Base-by-base conservation (phyloP, 2,888 invertebrate genomes). In the Macrophya annulata region DNA sequence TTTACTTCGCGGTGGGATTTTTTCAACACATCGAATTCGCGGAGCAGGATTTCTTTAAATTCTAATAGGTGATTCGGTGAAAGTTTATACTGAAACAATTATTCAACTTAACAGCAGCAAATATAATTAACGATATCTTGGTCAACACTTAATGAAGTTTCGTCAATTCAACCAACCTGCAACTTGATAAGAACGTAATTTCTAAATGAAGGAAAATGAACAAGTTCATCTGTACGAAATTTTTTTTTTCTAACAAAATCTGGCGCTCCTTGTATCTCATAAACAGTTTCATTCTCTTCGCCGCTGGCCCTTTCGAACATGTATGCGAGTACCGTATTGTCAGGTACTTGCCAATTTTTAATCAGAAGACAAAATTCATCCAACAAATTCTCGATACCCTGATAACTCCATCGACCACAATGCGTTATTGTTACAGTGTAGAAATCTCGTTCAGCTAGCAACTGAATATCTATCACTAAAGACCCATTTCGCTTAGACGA, bases 21-120 rank as follows among this genome's bases (percentile, higher is more conserved):
- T 62, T 88, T 87, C 0, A 90, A 48, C 43, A 83, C 37, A 5
- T 21, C 72, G 10, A 92, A 88, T 82, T 88, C 86, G 4, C 85
- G 71, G 4, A 89, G 65, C 4, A 91, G 15, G 2, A 40, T 62
- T 0, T 86, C 83, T 6, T 85, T 87, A 45, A 91, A 90, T 74
- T 83, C 55, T 21, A 86, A 43, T 6, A 88, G 25, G 40, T 89
- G 85, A 6, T 31, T 55, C 2, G 77, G 62, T 5, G 37, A 4
- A 0, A 90, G 79, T 85, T 87, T 88, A 72, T 88, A 84, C 92
- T 92, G 86, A n/a, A 89, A 90, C 81, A 21, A 85, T 84, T 17
- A 74, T 72, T 15, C 17, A 12, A 81, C 12, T n/a, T 48, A 43
- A 25, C 43, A 74, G 62, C 6, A 48, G 5, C 74, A 21, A 59